phyloP scores from a whole-genome alignment of 1,140 invertebrate species.

The Drosophila baimaii region DNA sequence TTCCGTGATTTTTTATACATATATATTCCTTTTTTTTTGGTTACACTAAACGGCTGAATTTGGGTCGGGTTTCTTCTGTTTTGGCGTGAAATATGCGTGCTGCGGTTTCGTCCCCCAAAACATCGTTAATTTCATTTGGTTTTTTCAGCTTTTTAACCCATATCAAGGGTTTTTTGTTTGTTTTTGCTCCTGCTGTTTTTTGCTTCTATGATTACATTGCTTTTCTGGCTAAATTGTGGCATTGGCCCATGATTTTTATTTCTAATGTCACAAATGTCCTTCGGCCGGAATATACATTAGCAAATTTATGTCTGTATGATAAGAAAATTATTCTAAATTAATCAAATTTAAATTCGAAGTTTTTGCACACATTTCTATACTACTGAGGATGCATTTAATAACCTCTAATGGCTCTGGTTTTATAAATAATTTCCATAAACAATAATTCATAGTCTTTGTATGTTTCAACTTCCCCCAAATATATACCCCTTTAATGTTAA shows the following conservation, averaged over 20 bases:
- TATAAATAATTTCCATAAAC: not conserved
- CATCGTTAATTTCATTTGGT: conserved; percentile 39
- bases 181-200: conserved; percentile 23
- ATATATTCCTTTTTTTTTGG: conserved; percentile 19
- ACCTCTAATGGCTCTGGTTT: not conserved
- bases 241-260: conserved; percentile 20
- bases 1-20: conserved; percentile 42
- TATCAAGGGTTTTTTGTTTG: conserved; percentile 59
- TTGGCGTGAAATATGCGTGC: conserved; percentile 64
- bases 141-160: conserved; percentile 56
- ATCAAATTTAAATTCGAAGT: no score
- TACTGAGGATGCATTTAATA: no score
- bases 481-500: no score
- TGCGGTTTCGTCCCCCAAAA: conserved; percentile 44
- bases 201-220: conserved; percentile 14
- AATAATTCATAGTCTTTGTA: not conserved
- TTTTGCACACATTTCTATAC: no score
- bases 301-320: not conserved
- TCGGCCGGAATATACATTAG: not conserved
- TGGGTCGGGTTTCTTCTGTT: conserved; percentile 47
- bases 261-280: conserved; percentile 17
- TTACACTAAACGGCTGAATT: conserved; percentile 63
- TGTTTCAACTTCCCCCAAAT: not conserved
- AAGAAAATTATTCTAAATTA: no score
- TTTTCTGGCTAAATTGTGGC: not conserved